A percentile compares a stretch with the other conserved stretches of the same genome.
Conservation (phyloP, 2,797 vertebrate species). For the Propithecus deckenii region DNA sequence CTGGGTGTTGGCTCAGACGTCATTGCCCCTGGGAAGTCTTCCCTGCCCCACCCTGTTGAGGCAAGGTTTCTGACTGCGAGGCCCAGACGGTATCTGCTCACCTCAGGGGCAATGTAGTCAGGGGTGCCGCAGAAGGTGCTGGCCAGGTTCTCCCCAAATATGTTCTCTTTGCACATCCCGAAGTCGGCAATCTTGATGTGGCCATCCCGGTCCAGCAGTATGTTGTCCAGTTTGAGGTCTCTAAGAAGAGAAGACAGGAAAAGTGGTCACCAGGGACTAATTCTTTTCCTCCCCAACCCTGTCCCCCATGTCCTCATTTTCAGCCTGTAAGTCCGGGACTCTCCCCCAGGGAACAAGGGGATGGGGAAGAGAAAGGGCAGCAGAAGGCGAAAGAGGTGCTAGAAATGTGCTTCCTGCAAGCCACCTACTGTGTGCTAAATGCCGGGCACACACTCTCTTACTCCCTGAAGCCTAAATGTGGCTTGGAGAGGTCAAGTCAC, state of each 20-base stretch:
- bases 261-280: neutral
- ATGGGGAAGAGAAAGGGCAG: neutral
- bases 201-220: slow-evolving; percentile 95
- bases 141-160: slow-evolving; percentile 89
- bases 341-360: neutral
- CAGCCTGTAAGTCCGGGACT: neutral
- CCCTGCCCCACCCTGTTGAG: neutral
- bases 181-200: slow-evolving; percentile 99
- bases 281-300: neutral
- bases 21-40: neutral
- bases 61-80: neutral
- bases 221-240: slow-evolving; percentile 98
- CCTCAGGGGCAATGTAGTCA: slow-evolving; percentile 98
- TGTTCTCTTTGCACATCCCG: slow-evolving; percentile 98
- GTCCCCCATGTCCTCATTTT: neutral
- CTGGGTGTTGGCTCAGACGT: neutral
- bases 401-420: neutral
- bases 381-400: neutral
- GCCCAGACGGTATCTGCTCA: slow-evolving; percentile 65
- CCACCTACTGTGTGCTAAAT: neutral
- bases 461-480: neutral
- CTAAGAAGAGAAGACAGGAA: slow-evolving; percentile 78
- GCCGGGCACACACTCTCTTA: neutral
- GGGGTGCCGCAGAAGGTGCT: slow-evolving; percentile 98
- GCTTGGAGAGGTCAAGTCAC: neutral